A percentile compares a stretch with the other conserved stretches of the same genome.
phyloP scores from a whole-genome alignment of 2,113 vertebrate species.

The Prochilodus magdalenae region DNA sequence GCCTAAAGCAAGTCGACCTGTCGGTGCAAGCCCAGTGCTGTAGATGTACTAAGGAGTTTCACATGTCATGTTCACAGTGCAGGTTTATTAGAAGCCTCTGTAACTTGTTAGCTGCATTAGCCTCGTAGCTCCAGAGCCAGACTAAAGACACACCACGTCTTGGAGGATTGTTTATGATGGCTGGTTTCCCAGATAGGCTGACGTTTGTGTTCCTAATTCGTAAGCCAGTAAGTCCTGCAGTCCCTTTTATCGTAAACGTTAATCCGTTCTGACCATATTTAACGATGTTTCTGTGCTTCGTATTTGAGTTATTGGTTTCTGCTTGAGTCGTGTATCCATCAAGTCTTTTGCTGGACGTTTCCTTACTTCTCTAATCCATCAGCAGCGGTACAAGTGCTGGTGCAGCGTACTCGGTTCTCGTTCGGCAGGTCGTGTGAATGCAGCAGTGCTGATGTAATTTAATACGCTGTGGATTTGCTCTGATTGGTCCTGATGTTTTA shows the following conservation, averaged over 20 bases:
- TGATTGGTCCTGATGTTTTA: not conserved
- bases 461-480: not conserved
- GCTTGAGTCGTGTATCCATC: slow-evolving; percentile 5
- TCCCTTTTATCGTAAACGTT: not conserved
- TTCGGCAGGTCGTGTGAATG: not conserved
- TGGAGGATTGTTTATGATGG: no score
- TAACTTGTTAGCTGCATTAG: no score
- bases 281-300: slow-evolving; percentile 18
- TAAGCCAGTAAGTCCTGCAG: no score
- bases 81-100: no score
- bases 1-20: no score
- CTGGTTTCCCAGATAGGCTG: no score
- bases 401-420: not conserved
- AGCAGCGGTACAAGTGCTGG: not conserved
- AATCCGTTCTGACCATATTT: not conserved
- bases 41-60: no score
- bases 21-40: no score
- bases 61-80: no score
- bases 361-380: not conserved
- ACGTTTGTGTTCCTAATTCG: no score
- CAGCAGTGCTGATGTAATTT: not conserved
- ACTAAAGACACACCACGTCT: no score
- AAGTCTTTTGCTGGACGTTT: not conserved
- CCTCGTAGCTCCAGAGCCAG: no score
- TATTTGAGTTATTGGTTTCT: slow-evolving; percentile 20